Evolutionary conservation across 2,888 invertebrate species (phyloP).

Genomic region (Chouioia cunea): DNA sequence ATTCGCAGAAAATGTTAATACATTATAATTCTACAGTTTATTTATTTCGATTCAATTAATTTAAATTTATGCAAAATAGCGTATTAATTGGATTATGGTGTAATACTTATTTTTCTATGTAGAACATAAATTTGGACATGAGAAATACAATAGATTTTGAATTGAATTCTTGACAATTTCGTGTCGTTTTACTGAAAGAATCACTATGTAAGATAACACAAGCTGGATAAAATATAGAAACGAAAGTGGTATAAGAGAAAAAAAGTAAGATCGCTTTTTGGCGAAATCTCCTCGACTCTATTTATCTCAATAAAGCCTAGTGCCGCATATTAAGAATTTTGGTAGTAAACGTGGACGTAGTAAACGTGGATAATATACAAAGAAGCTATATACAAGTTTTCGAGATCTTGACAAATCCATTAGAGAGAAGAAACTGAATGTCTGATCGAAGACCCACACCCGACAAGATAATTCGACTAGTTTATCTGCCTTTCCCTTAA

Average conservation of each 20-base stretch:
- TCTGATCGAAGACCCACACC: constrained; percentile 34
- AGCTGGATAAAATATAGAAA: not conserved
- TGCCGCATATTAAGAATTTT: constrained; percentile 42
- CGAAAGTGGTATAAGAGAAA: not conserved
- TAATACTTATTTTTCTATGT: too few relatives aligned
- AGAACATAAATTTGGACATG: too few relatives aligned
- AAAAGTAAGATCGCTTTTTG: constrained; percentile 7
- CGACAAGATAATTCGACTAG: constrained; percentile 46
- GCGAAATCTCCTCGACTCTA: constrained; percentile 26
- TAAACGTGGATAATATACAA: constrained; percentile 29
- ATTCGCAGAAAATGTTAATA: too few relatives aligned
- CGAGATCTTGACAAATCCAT: constrained; percentile 47
- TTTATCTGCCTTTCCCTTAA: constrained; percentile 40
- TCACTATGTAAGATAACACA: not conserved
- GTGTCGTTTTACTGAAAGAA: constrained; percentile 16
- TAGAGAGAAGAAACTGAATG: constrained; percentile 42
- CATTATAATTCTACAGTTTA: too few relatives aligned
- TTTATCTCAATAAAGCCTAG: constrained; percentile 42
- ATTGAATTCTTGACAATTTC: constrained; percentile 42
- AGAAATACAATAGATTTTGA: constrained; percentile 3
- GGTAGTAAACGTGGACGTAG: constrained; percentile 16
- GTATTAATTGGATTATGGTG: too few relatives aligned
- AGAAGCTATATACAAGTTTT: constrained; percentile 29
- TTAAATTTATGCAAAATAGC: too few relatives aligned
- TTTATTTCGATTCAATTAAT: too few relatives aligned